A percentile compares a stretch with the other conserved stretches of the same genome.
Evolutionary conservation across 2,888 invertebrate genomes (phyloP).

Genomic region (Panopea generosa): DNA sequence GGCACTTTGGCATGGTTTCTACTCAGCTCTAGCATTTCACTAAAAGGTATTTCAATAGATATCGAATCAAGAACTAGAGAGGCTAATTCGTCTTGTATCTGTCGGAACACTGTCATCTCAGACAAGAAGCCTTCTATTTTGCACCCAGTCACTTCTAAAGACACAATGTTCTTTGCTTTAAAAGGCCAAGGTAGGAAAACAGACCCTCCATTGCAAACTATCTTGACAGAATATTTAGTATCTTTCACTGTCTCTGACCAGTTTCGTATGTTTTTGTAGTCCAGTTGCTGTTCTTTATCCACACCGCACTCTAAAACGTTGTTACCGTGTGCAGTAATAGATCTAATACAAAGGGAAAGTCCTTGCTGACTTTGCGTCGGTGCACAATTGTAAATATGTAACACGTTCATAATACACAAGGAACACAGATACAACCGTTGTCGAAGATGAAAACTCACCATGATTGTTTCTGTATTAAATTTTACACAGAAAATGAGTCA

Average conservation of each 20-base stretch:
- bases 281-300: constrained; percentile 36
- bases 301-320: constrained; percentile 36
- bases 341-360: constrained; percentile 26
- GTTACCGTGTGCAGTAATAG: not conserved
- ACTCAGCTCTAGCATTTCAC: constrained; percentile 32
- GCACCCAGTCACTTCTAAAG: constrained; percentile 44
- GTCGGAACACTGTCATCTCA: constrained; percentile 45
- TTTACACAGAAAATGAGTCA: no score
- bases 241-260: constrained; percentile 39
- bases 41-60: constrained; percentile 47
- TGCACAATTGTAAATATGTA: not conserved
- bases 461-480: no score
- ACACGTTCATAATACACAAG: not conserved
- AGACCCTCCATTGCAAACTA: constrained; percentile 35
- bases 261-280: constrained; percentile 42
- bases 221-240: constrained; percentile 29
- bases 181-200: constrained; percentile 63
- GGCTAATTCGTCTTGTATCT: constrained; percentile 34
- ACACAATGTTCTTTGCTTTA: constrained; percentile 45
- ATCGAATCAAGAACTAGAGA: constrained; percentile 31
- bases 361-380: not conserved
- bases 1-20: constrained; percentile 37
- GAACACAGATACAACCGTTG: not conserved
- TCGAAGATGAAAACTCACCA: not conserved
- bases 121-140: constrained; percentile 45